A percentile compares a stretch with the other conserved stretches of the same genome.
Evolutionary conservation across 2,113 vertebrate genomes (phyloP).

Genomic region (Mesitornis unicolor): DNA sequence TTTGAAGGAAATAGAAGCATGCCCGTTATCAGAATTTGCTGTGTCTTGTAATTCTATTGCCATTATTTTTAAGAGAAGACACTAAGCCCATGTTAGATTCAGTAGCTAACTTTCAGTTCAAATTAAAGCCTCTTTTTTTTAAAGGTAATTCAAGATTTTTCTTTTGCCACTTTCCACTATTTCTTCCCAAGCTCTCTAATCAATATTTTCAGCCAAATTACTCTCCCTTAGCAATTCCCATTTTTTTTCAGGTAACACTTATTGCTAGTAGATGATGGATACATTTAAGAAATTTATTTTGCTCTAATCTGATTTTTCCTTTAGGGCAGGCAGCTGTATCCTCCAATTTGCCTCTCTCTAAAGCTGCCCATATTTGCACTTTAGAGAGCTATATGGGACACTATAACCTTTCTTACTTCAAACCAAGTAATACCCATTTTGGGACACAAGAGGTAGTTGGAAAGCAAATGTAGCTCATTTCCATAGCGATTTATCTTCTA

Average conservation of each 20-base stretch:
- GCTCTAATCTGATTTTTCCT: neutral
- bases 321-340: neutral
- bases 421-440: neutral
- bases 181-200: neutral
- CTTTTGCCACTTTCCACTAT: neutral
- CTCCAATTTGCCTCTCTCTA: neutral
- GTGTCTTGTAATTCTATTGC: neutral
- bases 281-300: neutral
- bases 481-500: neutral
- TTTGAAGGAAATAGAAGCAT: rapidly evolving
- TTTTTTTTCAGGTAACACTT: neutral
- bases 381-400: neutral
- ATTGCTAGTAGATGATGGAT: neutral
- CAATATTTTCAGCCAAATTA: neutral
- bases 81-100: neutral
- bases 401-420: neutral
- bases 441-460: neutral
- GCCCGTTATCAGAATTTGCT: neutral
- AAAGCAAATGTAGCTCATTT: neutral
- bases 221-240: neutral
- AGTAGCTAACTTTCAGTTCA: neutral
- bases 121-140: no score
- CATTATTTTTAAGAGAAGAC: neutral
- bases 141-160: neutral
- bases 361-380: neutral